Evolutionary conservation across 53 echinoderm and acorn worm genomes (phyloP).

Genomic region (Henricia sp.): DNA sequence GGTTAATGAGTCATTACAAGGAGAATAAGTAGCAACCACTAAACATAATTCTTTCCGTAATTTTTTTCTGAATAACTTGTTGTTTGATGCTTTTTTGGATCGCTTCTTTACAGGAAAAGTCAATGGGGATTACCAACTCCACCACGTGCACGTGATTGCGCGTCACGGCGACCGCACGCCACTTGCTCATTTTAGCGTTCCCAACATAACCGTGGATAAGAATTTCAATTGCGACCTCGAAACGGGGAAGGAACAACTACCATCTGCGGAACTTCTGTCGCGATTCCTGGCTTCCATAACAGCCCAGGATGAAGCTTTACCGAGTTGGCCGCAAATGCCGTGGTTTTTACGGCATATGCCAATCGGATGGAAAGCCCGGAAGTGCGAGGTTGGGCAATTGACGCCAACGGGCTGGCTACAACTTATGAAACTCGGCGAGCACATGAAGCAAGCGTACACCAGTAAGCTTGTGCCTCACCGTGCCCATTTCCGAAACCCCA

Average conservation of each 20-base stretch:
- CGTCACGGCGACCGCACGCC: slow-evolving; percentile 97
- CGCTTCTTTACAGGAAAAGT: slow-evolving; percentile 25
- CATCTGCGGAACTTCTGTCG: slow-evolving; percentile 51
- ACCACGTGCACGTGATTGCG: slow-evolving; percentile 69
- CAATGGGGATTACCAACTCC: slow-evolving; percentile 56
- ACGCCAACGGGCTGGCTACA: slow-evolving; percentile 95
- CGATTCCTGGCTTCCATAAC: slow-evolving; percentile 56
- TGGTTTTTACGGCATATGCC: slow-evolving; percentile 58
- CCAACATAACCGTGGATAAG: slow-evolving; percentile 49
- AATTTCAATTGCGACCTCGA: slow-evolving; percentile 82
- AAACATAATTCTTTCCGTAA: too few species aligned
- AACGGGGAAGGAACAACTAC: slow-evolving; percentile 50
- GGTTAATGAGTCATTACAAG: too few species aligned
- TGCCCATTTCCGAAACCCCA: slow-evolving; percentile 32
- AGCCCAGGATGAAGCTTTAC: slow-evolving; percentile 34
- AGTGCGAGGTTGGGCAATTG: slow-evolving; percentile 74
- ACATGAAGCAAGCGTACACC: slow-evolving; percentile 66
- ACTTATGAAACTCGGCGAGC: slow-evolving; percentile 77
- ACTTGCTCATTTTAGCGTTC: slow-evolving; percentile 54
- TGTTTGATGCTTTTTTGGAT: too few species aligned
- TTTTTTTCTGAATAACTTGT: slow-evolving; percentile 3
- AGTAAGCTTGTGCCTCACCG: slow-evolving; percentile 51
- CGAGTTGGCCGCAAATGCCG: slow-evolving; percentile 37
- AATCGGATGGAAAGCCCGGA: slow-evolving; percentile 19
- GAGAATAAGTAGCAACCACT: too few species aligned